Base-by-base conservation (phyloP, 2,113 vertebrate species). In the Anser brachyrhynchus region DNA sequence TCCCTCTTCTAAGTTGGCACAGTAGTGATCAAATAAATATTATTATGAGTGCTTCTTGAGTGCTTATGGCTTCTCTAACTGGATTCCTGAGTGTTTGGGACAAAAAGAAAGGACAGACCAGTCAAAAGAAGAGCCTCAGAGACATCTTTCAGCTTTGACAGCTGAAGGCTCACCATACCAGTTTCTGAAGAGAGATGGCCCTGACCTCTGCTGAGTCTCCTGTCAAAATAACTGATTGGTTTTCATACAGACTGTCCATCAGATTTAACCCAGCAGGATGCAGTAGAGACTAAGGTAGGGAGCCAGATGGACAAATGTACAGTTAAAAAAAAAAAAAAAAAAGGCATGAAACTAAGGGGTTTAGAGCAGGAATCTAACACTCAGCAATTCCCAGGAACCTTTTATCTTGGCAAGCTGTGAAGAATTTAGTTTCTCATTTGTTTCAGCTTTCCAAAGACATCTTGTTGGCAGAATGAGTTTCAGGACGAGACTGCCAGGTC, bases 361-460 rank as follows among this genome's bases (percentile, higher is more conserved):
- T 98, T 95, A 96, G 76, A 89, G 91, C 85, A 97, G 91, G 93
- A 97, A 92, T 97, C 89, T 96, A 96, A 96, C 81, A 96, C 49
- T 94, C 92, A 93, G 92, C 76, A 96, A 86, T 97, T 97, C 92
- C 85, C 19, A 35, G 66, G 84, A 96, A 89, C 33, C 84, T 95
- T 96, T 98, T 97, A 98, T 97, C 96, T 97, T 61, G 12, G 94
- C 93, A 97, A 92, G 92, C 94, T 97, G 81, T 93, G 92, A 95
- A 94, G 79, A 97, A 94, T 91, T 96, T 93, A 90, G 91, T 83
- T 94, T 97, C 93, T 95, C 94, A 93, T 95, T 97, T 97, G 87
- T 95, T 97, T 94, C 69, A 79, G 86, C 81, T 80, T 96, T 96
- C 92, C 93, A 95, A 96, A 98, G 90, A 95, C 70, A 97, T 96